Evolutionary conservation across 2,113 vertebrate genomes (phyloP).

Genomic region (Cebus imitator): DNA sequence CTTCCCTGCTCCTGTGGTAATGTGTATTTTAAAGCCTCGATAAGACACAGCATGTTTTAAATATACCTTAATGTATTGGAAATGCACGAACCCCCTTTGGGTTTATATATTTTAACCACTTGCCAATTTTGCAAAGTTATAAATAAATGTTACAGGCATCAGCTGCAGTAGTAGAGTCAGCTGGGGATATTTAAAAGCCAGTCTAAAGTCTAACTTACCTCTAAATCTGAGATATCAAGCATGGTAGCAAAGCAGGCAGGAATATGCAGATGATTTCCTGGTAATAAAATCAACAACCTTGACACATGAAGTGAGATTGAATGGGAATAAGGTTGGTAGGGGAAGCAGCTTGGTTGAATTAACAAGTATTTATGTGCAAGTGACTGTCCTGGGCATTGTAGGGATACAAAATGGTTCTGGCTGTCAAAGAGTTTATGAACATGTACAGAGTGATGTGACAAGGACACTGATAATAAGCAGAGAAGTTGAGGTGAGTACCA

Average conservation of each 20-base stretch:
- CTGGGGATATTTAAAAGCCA: conserved; percentile 80
- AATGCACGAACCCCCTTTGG: conserved; percentile 73
- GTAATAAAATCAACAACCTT: conserved; percentile 75
- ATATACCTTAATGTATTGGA: conserved; percentile 80
- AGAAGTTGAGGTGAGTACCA: background rate
- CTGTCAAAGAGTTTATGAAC: background rate
- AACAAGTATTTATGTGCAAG: conserved; percentile 46
- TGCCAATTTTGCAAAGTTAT: conserved; percentile 79
- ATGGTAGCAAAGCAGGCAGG: conserved; percentile 48
- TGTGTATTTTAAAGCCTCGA: conserved; percentile 75
- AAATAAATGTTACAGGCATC: conserved; percentile 81
- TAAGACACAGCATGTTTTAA: conserved; percentile 81
- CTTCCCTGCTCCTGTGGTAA: conserved; percentile 59
- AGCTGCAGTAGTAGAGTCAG: conserved; percentile 65
- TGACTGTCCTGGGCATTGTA: background rate
- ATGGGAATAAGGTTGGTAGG: conserved; percentile 27
- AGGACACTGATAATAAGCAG: background rate
- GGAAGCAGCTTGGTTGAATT: conserved; percentile 43
- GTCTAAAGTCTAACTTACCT: conserved; percentile 72
- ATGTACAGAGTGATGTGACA: background rate
- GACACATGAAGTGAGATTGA: conserved; percentile 68
- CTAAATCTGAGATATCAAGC: conserved; percentile 73
- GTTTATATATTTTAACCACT: conserved; percentile 81
- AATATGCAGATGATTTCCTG: conserved; percentile 74
- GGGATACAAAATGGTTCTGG: background rate